phyloP scores from a whole-genome alignment of 2,113 vertebrate genomes.

The Dicrurus megarhynchus region DNA sequence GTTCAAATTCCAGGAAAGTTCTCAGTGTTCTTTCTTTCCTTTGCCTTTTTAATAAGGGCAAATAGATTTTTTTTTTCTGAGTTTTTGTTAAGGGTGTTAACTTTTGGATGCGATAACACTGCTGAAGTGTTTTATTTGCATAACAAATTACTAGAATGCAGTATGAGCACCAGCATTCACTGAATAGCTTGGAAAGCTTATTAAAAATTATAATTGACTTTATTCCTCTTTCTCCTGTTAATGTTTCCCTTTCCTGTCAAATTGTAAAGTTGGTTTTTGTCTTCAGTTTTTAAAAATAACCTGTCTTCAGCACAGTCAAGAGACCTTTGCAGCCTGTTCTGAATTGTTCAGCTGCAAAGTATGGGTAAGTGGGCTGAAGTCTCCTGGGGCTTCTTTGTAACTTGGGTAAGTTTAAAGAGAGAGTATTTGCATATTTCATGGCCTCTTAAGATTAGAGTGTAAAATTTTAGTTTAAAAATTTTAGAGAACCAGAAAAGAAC shows the following conservation, averaged over 20 bases:
- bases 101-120: conserved; percentile 8
- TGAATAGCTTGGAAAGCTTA: conserved; percentile 45
- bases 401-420: neutral
- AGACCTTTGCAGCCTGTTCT: neutral
- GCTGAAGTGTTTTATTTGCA: conserved; percentile 39
- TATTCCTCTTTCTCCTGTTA: neutral
- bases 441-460: neutral
- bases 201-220: conserved; percentile 38
- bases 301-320: neutral
- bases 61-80: neutral
- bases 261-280: neutral
- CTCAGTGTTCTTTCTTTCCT: neutral
- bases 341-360: neutral
- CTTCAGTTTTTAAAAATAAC: neutral
- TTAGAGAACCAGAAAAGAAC: neutral
- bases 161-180: neutral
- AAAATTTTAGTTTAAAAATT: neutral
- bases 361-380: neutral
- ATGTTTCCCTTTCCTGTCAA: neutral
- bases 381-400: neutral
- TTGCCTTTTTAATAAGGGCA: neutral
- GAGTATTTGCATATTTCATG: neutral
- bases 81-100: neutral
- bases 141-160: conserved; percentile 21
- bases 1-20: neutral